Percentiles rank a stretch among this genome's conserved stretches.
Conservation (phyloP, 2,888 invertebrate genomes). For the Drosophila crucigera region DNA sequence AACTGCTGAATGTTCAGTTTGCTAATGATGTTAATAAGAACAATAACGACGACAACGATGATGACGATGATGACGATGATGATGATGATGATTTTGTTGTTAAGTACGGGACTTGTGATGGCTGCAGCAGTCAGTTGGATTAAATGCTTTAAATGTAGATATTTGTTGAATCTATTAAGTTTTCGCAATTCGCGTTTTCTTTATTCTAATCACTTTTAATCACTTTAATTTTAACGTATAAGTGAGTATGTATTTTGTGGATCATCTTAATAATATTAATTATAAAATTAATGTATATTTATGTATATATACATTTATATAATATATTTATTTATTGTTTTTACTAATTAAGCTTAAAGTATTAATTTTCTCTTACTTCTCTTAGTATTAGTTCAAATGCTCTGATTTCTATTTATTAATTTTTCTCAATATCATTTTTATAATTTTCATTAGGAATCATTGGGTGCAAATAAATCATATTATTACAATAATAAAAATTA, state of each 20-base stretch:
- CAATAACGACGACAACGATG: neutral
- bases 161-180: neutral
- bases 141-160: neutral
- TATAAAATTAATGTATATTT: no score
- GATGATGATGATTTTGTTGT: neutral
- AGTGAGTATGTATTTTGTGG: neutral
- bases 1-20: constrained; percentile 26
- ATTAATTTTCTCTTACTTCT: no score
- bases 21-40: constrained; percentile 18
- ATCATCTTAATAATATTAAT: neutral
- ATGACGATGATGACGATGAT: neutral
- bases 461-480: neutral
- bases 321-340: no score
- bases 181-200: neutral
- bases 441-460: neutral
- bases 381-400: no score
- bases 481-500: neutral
- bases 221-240: neutral
- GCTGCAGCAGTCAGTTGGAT: constrained; percentile 1
- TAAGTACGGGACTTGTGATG: neutral
- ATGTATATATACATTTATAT: no score
- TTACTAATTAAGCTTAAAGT: no score
- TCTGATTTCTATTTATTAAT: neutral
- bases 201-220: neutral
- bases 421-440: neutral